Evolutionary conservation across 2,797 vertebrate genomes (phyloP).

Genomic region (Leucoraja ocellata): DNA sequence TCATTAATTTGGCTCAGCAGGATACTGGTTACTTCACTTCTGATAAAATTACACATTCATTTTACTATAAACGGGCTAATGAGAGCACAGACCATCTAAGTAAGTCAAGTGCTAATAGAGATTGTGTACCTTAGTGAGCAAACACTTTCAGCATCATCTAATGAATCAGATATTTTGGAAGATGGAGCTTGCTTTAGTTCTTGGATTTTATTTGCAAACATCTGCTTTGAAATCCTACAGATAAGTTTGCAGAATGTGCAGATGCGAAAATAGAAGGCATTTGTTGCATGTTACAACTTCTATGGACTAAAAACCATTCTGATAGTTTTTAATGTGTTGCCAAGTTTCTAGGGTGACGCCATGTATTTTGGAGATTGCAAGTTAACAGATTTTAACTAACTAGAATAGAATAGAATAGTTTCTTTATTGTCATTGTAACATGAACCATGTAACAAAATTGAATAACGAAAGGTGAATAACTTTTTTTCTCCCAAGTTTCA

Average conservation of each 20-base stretch:
- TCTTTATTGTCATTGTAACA: too few relatives aligned
- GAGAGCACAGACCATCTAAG: neutral
- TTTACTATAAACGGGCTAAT: neutral
- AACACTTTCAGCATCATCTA: neutral
- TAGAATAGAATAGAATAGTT: too few relatives aligned
- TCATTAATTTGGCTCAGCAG: neutral
- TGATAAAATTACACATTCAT: neutral
- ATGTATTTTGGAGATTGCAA: conserved; percentile 23
- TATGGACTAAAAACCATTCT: conserved; percentile 6
- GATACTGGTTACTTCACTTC: neutral
- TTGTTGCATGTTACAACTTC: conserved; percentile 4
- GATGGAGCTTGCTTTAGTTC: neutral
- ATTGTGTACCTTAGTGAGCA: neutral
- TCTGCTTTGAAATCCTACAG: conserved; percentile 23
- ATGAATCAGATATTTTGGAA: neutral
- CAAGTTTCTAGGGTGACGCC: conserved; percentile 16
- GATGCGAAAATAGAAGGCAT: neutral
- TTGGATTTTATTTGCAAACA: conserved; percentile 25
- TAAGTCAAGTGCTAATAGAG: neutral
- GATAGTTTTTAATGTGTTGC: conserved; percentile 26
- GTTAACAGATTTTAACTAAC: conserved; percentile 13
- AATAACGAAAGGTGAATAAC: neutral
- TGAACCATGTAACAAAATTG: too few relatives aligned
- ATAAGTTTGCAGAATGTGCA: neutral
- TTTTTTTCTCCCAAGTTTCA: conserved; percentile 44